Base-by-base conservation (phyloP, 2,888 invertebrate genomes). In the Sepiola atlantica region DNA sequence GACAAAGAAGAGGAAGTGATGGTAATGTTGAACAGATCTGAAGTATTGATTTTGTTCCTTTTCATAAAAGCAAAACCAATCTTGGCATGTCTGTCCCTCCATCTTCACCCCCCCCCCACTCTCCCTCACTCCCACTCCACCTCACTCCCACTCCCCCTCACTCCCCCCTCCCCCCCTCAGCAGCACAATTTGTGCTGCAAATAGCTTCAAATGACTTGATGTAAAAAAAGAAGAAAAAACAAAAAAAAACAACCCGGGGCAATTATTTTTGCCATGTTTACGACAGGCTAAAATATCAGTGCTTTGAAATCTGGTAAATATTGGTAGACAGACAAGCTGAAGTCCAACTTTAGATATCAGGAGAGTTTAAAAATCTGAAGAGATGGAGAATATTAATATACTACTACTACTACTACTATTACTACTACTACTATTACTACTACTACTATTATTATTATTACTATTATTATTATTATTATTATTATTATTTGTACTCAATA, bases 171-270 rank as follows among this genome's bases (percentile, higher is more conserved):
- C 61, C 61, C 61, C 21, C 2, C 45, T 45, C 45, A 45, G 45
- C 45, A 32, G 77, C 77, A 77, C n/a, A 77, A 77, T n/a, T 77
- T 77, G 77, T n/a, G 77, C 77, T 77, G n/a, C 77, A 77, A 77
- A 77, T 77, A 77, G 77, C 77, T 77, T 77, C n/a, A 77, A 77
- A 77, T 77, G 77, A 18, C 77, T 77, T 77, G 77, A 77, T 77
- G 77, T 77, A n/a, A 77, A 21, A 32, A 20, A 16, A 20, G 18
- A 16, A 55, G 55, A 20, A 12, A 16, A 55, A 55, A 12, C 21
- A 20, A 55, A 55, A 55, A 55, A n/a, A n/a, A n/a, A n/a, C n/a
- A 32, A 32, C n/a, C 21, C 21, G 32, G 77, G 77, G 77, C 77
- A 77, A 61, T 77, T 77, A 77, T 77, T 77, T 77, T 77, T 77